Evolutionary conservation across 2,888 invertebrate genomes (phyloP).

Genomic region (Lysandra coridon): DNA sequence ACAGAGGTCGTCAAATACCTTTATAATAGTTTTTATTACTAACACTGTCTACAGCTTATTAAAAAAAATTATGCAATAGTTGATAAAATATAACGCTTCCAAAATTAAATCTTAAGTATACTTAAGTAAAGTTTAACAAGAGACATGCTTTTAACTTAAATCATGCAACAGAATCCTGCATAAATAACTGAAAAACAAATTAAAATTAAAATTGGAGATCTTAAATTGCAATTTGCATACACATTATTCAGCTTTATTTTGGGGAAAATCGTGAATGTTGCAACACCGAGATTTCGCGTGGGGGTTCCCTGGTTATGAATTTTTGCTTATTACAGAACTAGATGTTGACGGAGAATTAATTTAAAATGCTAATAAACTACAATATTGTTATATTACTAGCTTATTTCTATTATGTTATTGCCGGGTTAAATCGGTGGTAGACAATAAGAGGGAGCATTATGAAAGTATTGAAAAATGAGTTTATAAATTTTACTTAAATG

Average conservation of each 20-base stretch:
- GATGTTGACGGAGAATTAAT: not conserved
- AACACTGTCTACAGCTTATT: too few relatives aligned
- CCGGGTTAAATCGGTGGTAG: too few relatives aligned
- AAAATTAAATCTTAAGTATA: too few relatives aligned
- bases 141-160: not conserved
- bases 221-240: slow-evolving; percentile 7
- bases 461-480: too few relatives aligned
- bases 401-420: too few relatives aligned
- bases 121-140: not conserved
- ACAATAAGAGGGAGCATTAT: not conserved
- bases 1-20: too few relatives aligned
- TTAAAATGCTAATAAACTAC: not conserved
- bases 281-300: not conserved
- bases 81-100: too few relatives aligned
- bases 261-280: not conserved
- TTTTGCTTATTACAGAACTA: slow-evolving; percentile 16
- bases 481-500: too few relatives aligned
- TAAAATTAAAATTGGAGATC: not conserved
- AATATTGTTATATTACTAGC: not conserved
- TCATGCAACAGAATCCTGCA: not conserved
- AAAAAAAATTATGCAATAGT: too few relatives aligned
- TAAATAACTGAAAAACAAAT: not conserved
- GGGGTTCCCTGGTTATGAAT: not conserved
- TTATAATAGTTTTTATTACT: too few relatives aligned
- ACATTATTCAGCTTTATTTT: slow-evolving; percentile 3